Evolutionary conservation across 2,888 invertebrate species (phyloP).

Genomic region (Polydrusus pterygomalis): DNA sequence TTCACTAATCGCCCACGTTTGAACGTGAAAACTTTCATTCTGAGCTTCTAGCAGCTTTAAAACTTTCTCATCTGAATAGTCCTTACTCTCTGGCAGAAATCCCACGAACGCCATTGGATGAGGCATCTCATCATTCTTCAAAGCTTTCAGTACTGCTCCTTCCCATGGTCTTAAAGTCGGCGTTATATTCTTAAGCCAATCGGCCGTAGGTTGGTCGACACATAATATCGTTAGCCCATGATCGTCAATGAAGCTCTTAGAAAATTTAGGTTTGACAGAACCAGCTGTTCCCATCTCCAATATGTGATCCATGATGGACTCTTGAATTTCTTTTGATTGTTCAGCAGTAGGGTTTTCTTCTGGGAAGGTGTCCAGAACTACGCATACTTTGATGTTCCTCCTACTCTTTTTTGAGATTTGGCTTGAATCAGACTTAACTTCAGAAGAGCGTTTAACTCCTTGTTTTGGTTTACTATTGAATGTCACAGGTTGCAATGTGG

Average conservation of each 20-base stretch:
- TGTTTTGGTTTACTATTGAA: too few relatives aligned
- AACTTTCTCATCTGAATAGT: constrained; percentile 6
- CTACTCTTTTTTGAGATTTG: background rate
- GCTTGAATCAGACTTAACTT: too few relatives aligned
- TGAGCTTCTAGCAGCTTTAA: constrained; percentile 5
- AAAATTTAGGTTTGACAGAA: constrained; percentile 10
- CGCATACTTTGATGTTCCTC: background rate
- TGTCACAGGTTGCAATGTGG: too few relatives aligned
- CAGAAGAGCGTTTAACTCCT: background rate
- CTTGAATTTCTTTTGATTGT: constrained; percentile 1
- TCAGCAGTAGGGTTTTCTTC: background rate
- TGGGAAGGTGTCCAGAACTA: background rate
- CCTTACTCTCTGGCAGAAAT: constrained; percentile 1
- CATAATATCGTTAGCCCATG: background rate
- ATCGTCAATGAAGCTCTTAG: background rate
- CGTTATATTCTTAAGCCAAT: background rate
- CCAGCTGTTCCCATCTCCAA: background rate
- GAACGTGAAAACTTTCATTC: background rate
- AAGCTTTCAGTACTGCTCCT: background rate
- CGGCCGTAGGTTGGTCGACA: background rate
- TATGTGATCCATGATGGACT: constrained; percentile 7
- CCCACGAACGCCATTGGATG: background rate
- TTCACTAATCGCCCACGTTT: background rate
- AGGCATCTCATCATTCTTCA: background rate
- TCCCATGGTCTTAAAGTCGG: constrained; percentile 1